Evolutionary conservation across 1,140 invertebrate species (phyloP), one percentile per base, ranked within the genome.

Genomic region (Drosophila leontia): DNA sequence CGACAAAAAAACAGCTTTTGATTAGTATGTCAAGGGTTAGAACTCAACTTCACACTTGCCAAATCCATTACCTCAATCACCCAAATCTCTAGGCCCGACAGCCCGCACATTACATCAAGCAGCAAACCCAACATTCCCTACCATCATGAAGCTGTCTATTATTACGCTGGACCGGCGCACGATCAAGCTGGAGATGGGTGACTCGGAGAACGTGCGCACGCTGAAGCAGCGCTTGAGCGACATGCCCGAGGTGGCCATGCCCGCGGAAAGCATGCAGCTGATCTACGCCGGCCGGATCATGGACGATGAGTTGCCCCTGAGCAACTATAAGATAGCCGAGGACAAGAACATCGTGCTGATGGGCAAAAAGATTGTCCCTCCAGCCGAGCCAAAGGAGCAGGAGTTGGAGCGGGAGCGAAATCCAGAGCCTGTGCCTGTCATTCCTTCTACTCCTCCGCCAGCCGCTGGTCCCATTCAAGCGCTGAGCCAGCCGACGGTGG

Each of bases 211-310:
- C 7, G 91, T 92, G 15, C 39, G 67, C 17, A 63, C 86, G 4
- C 51, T 92, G 34, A 92, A 92, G 47, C 56, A 78, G 47, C 55
- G 39, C 0, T 55, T 92, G 19, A 64, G 65, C 11, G 39, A 53
- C 11, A 39, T 82, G 41, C 75, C 81, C 8, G 76, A 80, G 37
- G 57, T 88, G 8, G 23, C 55, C 11, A 50, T 88, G 12, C 59
- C 85, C 1, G 63, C 69, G 9, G 91, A 92, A 3, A 58, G 37
- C n/a, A 34, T 81, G 35, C 86, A 92, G 53, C 26, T 92, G 7
- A 85, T 92, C 12, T 92, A 92, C 62, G 63, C 64, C 7, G 91
- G 91, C 3, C 77, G 81, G n/a, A 92, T 92, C 3, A 70, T 92
- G 79, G 56, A 91, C 42, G 84, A 92, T 29, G 79, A 59, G 5